phyloP scores from a whole-genome alignment of 1,140 invertebrate species.

The Cherax destructor region DNA sequence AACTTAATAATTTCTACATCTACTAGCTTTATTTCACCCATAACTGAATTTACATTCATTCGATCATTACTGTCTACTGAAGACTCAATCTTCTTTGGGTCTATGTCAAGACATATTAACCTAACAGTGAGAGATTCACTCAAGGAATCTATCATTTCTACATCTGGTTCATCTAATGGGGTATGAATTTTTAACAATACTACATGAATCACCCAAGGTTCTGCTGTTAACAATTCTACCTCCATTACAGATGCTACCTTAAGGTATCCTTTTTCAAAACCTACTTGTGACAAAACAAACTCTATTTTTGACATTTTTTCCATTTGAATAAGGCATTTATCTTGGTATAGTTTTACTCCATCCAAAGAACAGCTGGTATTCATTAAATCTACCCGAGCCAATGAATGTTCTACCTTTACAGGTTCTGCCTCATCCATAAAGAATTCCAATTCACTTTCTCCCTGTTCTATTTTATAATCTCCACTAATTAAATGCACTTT shows the following conservation, averaged over 20 bases:
- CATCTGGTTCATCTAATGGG: not conserved
- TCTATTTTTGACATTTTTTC: no score
- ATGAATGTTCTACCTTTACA: not conserved
- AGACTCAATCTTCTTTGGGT: not conserved
- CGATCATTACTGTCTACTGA: not conserved
- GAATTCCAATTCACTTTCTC: not conserved
- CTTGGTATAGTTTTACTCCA: not conserved
- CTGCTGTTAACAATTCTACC: no score
- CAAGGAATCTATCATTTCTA: not conserved
- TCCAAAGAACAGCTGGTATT: not conserved
- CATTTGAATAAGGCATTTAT: no score
- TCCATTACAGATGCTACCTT: no score
- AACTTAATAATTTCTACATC: not conserved
- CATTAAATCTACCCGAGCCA: not conserved
- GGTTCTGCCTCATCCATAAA: not conserved
- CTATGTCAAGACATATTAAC: no score
- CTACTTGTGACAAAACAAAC: no score
- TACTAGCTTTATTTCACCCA: not conserved
- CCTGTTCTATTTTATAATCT: no score
- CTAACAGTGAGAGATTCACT: not conserved
- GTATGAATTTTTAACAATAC: no score
- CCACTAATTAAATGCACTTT: no score
- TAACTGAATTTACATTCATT: not conserved
- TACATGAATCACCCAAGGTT: no score
- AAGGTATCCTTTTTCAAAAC: no score